Conservation (phyloP, 2,113 vertebrate genomes). For the Zootoca vivipara region DNA sequence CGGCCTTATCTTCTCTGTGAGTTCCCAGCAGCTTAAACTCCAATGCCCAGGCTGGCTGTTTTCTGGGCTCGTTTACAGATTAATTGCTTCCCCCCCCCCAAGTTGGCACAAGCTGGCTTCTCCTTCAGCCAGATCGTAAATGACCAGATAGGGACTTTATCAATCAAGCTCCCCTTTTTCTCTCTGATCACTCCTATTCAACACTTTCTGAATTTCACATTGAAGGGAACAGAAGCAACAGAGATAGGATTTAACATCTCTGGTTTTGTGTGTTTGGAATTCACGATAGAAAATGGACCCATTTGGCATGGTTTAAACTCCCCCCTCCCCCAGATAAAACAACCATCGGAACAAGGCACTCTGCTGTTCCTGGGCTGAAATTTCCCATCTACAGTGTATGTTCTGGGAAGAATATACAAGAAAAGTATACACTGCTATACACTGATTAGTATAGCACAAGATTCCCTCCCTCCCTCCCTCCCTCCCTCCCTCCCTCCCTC, state of each 20-base stretch:
- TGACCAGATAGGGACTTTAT: conserved; percentile 99
- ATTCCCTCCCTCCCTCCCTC: conserved; percentile 27
- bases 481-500: conserved; percentile 21
- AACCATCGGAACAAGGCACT: conserved; percentile 62
- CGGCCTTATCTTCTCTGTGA: conserved; percentile 96
- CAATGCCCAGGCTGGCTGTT: conserved; percentile 95
- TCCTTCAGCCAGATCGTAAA: conserved; percentile 97
- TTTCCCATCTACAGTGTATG: conserved; percentile 27
- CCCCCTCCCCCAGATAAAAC: conserved; percentile 44
- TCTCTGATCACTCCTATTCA: conserved; percentile 82
- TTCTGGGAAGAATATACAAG: background rate
- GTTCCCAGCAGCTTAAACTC: conserved; percentile 88
- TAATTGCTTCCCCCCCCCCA: conserved; percentile 87
- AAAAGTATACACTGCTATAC: background rate
- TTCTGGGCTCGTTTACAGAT: conserved; percentile 97
- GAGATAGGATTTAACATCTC: conserved; percentile 69
- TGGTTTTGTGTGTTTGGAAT: conserved; percentile 69
- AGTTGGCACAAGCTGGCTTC: conserved; percentile 94
- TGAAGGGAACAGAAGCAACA: conserved; percentile 73
- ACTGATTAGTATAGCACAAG: background rate
- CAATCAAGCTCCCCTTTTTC: conserved; percentile 86
- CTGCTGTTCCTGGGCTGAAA: conserved; percentile 60
- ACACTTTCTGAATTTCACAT: conserved; percentile 76
- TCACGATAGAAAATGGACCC: conserved; percentile 61
- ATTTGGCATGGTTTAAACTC: conserved; percentile 68